Evolutionary conservation across 2,888 invertebrate species (phyloP).

Genomic region (Pterobdella sp.): DNA sequence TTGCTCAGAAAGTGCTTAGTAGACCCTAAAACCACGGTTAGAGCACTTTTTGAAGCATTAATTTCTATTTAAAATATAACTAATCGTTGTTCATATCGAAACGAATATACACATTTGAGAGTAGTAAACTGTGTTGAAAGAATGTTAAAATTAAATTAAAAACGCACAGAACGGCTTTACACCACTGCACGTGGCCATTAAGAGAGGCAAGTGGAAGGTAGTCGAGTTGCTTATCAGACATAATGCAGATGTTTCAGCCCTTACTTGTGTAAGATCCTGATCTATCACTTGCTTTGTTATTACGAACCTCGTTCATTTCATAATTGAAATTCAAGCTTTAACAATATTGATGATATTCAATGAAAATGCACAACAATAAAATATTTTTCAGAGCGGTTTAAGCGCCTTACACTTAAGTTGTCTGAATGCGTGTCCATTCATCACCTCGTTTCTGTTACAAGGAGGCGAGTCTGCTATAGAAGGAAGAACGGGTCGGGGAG

Average conservation of each 20-base stretch:
- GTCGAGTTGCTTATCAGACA: slow-evolving; percentile 93
- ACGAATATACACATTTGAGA: background rate
- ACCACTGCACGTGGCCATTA: slow-evolving; percentile 96
- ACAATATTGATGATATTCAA: background rate
- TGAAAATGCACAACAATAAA: background rate
- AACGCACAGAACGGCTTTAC: slow-evolving; percentile 77
- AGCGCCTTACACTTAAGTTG: slow-evolving; percentile 96
- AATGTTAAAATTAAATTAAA: background rate
- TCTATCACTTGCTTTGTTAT: background rate
- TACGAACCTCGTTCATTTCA: background rate
- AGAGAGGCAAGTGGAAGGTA: slow-evolving; percentile 95
- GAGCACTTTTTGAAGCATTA: background rate
- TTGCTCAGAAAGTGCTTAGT: slow-evolving; percentile 23
- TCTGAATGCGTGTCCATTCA: slow-evolving; percentile 99
- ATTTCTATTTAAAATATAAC: background rate
- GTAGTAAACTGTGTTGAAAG: background rate
- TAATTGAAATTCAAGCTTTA: background rate
- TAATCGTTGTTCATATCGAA: background rate
- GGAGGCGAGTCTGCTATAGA: slow-evolving; percentile 85
- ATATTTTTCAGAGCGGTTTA: slow-evolving; percentile 64
- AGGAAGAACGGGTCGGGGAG: slow-evolving; percentile 90
- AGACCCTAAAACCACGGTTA: slow-evolving; percentile 39
- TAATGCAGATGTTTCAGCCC: slow-evolving; percentile 79
- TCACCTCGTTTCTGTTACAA: slow-evolving; percentile 93
- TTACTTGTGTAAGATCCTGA: slow-evolving; percentile 58